phyloP scores from a whole-genome alignment of 1,140 invertebrate genomes.

The Pollicipes pollicipes region DNA sequence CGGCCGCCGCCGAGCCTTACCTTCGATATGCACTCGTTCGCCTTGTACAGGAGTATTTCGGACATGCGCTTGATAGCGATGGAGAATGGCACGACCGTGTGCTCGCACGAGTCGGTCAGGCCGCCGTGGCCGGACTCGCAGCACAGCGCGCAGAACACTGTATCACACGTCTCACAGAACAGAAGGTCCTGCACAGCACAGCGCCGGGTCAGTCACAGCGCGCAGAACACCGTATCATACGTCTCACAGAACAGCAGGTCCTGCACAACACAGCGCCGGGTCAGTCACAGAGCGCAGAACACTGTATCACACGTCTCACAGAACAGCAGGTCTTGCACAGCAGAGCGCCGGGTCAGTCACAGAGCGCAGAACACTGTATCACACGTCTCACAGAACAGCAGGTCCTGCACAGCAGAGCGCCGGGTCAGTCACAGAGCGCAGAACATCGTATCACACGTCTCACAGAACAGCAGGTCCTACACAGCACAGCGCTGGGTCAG shows the following conservation, averaged over 20 bases:
- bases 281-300: not conserved
- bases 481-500: no score
- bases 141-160: slow-evolving; percentile 77
- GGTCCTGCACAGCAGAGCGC: not conserved
- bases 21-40: slow-evolving; percentile 75
- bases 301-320: not conserved
- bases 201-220: no score
- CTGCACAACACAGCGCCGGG: slow-evolving; percentile 26
- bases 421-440: no score
- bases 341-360: not conserved
- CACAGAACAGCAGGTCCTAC: no score
- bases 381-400: not conserved
- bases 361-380: not conserved
- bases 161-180: slow-evolving; percentile 90
- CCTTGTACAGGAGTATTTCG: slow-evolving; percentile 85
- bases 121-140: slow-evolving; percentile 17
- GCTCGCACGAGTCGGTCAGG: slow-evolving; percentile 34
- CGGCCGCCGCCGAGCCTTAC: no score
- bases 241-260: slow-evolving; percentile 86
- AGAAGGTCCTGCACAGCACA: slow-evolving; percentile 48
- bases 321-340: not conserved
- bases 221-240: no score
- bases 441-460: no score
- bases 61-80: slow-evolving; percentile 93
- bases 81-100: slow-evolving; percentile 85